Base-by-base conservation (phyloP, 2,113 vertebrate species). In the Nerophis ophidion region DNA sequence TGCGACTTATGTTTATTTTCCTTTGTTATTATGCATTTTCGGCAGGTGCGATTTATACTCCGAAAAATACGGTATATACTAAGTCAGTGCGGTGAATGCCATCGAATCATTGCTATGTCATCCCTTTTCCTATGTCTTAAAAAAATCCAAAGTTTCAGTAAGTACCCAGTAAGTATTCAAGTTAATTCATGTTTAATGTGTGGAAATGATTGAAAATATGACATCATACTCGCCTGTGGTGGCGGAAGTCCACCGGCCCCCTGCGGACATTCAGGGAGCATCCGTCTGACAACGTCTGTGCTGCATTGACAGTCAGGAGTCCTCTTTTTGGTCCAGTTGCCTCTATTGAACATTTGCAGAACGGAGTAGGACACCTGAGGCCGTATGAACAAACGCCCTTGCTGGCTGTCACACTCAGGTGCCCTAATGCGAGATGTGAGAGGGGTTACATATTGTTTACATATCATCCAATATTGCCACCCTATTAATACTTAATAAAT, bases 261-360 rank as follows among this genome's bases (percentile, higher is more conserved):
- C 0, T 75, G 58, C 0, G 93, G 92, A 52, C 95, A 97, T 16
- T 91, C 80, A 0, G 95, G 95, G 7, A 98, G 86, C 90, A 96
- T 94, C 65, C 87, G 86, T 7, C 75, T 88, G 35, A 86, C 50
- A 0, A 89, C 77, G 0, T 89, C 80, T 0, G 80, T 86, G 63
- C 95, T 95, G 69, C 94, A 96, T 75, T 63, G 81, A 48, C 95
- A 97, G 0, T 74, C 74, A 0, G 93, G 93, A 7, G 90, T 85
- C 6, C 63, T 61, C 0, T 82, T 76, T 1, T 0, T 19, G 0
- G 87, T 94, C 94, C 92, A 93, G 87, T 93, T 94, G 38, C 88
- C 75, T 0, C 2, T 68, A 71, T 0, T 69, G 75, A 93, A 78
- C 14, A 74, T 75, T 48, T 86, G 49, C 79, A 75, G 91, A 71